These are phyloP conservation scores for Drosophila testacea DNA, from an alignment of 2,888 invertebrate species.

Conservation along the genomic window DNA sequence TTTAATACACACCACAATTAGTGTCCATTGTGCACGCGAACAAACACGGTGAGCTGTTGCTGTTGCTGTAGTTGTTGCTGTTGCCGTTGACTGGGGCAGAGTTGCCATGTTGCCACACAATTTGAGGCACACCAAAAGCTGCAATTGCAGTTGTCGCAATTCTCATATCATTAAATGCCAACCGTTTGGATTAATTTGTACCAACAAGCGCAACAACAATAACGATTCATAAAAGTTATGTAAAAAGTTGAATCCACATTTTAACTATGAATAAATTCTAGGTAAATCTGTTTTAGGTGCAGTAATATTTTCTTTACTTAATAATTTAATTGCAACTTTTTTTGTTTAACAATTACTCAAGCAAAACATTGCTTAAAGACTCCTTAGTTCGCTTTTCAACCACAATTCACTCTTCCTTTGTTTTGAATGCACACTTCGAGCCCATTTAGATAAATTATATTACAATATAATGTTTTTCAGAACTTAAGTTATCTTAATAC, in stretches of 20 bases:
- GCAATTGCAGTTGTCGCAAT: constrained; percentile 46
- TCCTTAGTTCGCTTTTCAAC: too few species aligned
- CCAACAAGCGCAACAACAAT: constrained; percentile 27
- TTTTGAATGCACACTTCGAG: too few species aligned
- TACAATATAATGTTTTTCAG: too few species aligned
- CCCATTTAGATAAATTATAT: too few species aligned
- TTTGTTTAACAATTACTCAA: too few species aligned
- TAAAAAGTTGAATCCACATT: neutral
- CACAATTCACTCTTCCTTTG: too few species aligned
- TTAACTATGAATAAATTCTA: neutral
- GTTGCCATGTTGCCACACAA: constrained; percentile 61
- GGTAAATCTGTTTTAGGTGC: too few species aligned
- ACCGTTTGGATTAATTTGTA: constrained; percentile 41
- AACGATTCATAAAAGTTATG: constrained; percentile 12
- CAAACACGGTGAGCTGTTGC: constrained; percentile 14
- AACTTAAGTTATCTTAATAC: too few species aligned
- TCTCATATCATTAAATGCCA: constrained; percentile 48
- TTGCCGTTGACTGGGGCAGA: constrained; percentile 5
- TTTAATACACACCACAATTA: constrained; percentile 78
- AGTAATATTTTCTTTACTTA: too few species aligned
- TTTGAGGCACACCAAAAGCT: constrained; percentile 52
- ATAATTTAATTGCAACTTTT: too few species aligned
- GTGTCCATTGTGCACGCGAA: constrained; percentile 67
- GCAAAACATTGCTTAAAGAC: too few species aligned
- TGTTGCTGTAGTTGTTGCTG: constrained; percentile 1